Base-by-base conservation (phyloP, 1,140 invertebrate species). In the Oncopeltus fasciatus region DNA sequence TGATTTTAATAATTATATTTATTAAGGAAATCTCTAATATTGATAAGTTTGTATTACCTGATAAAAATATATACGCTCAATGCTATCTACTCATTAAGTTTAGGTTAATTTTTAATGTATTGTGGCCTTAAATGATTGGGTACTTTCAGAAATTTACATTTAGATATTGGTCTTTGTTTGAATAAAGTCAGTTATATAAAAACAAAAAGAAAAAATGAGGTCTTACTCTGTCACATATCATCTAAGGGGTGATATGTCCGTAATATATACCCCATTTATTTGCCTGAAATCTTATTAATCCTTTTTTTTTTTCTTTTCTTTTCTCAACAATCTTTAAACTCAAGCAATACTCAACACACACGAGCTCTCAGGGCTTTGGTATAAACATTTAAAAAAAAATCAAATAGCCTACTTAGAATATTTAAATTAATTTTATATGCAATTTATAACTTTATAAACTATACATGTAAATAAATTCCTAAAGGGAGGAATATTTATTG, bases 61-160 rank as follows among this genome's bases (percentile, higher is more conserved):
- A 60, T 51, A 51, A 27, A 47, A n/a, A 21, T 44, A 26, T 56
- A 29, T 59, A 60, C 44, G 59, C 59, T 60, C 59, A 60, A 60
- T 60, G 43, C 59, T 57, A 57, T 60, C 33, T 47, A 60, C 59
- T 60, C 59, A 60, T 60, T 60, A 60, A 60, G 59, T 60, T n/a
- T 60, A 60, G 59, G 56, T 60, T 60, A 49, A 60, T 28, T 60
- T 60, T 46, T 60, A 60, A 26, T 60, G 26, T 60, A 60, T 60
- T 60, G 59, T 60, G 59, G 59, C 59, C 59, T 60, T 60, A 60
- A 58, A 60, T 47, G 43, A 49, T 47, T 58, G 57, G 59, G 59
- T 60, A 60, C 49, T 60, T 49, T 57, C 28, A 57, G 16, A 57
- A 57, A 31, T 26, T 57, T n/a, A 29, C 18, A 31, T 33, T 26